phyloP scores from a whole-genome alignment of 2,113 vertebrate species.

The Otocyon megalotis region DNA sequence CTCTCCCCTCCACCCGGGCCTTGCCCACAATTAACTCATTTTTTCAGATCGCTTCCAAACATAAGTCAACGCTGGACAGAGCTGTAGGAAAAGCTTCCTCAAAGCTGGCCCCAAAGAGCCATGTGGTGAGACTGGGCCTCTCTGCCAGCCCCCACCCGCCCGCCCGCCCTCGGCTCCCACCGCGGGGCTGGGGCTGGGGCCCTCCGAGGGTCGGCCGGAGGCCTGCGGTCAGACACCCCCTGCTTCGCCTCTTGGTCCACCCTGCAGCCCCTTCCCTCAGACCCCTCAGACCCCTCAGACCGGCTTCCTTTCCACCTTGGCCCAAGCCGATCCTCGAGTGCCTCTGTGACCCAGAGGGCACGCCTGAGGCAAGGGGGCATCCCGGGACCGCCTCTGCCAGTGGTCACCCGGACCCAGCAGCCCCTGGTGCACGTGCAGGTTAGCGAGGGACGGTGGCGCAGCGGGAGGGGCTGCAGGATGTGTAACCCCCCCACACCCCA shows the following conservation, averaged over 20 bases:
- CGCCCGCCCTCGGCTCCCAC: not conserved
- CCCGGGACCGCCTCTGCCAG: not conserved
- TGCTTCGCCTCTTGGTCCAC: not conserved
- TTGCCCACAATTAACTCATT: slow-evolving; percentile 83
- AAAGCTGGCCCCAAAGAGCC: slow-evolving; percentile 59
- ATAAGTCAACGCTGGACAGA: slow-evolving; percentile 79
- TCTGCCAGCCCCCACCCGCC: not conserved
- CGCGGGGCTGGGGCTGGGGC: not conserved
- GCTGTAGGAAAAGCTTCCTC: slow-evolving; percentile 80
- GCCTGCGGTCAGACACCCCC: not conserved
- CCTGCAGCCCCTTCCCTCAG: not conserved
- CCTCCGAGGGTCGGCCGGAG: not conserved
- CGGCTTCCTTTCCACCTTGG: not conserved
- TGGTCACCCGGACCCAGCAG: not conserved
- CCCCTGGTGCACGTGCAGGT: not conserved
- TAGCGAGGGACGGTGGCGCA: not conserved
- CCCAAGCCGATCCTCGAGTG: not conserved
- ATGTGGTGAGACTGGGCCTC: not conserved
- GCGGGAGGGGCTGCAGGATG: not conserved
- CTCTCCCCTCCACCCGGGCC: not conserved
- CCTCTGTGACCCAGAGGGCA: not conserved
- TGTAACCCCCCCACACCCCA: fast-evolving
- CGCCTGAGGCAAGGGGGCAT: not conserved
- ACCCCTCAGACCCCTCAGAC: not conserved
- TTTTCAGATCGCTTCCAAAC: slow-evolving; percentile 75